Percentiles rank a stretch among this genome's conserved stretches.
Evolutionary conservation across 2,797 vertebrate genomes (phyloP).

Genomic region (Pseudochirops corinnae): DNA sequence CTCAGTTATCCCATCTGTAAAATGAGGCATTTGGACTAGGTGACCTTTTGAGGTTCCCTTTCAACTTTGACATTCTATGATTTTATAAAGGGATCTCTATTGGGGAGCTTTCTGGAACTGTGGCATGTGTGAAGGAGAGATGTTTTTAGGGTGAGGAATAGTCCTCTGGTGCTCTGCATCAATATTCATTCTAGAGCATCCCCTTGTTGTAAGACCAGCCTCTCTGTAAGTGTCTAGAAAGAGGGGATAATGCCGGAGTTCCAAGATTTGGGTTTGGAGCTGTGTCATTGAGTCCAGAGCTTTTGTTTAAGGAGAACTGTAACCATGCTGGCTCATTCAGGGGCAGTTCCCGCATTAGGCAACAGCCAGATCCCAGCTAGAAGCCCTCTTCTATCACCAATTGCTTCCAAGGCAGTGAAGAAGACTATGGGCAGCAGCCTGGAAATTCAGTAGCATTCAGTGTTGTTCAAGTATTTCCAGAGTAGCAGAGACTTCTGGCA

Average conservation of each 20-base stretch:
- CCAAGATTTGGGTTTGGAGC: background rate
- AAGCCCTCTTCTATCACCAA: background rate
- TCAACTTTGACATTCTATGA: background rate
- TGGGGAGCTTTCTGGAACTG: background rate
- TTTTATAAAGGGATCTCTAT: background rate
- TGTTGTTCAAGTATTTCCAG: background rate
- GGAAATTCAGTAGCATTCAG: background rate
- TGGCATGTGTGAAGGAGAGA: background rate
- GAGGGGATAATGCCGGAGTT: background rate
- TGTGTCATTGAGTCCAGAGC: background rate
- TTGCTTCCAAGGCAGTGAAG: background rate
- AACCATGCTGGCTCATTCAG: background rate
- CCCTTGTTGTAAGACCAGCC: background rate
- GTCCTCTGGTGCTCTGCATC: background rate
- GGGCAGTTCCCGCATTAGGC: background rate
- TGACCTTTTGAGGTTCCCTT: background rate
- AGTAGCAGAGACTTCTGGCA: background rate
- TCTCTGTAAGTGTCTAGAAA: background rate
- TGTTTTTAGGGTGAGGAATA: background rate
- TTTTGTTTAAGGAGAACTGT: background rate
- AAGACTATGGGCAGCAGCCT: background rate
- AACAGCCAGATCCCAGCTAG: background rate
- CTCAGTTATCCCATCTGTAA: background rate
- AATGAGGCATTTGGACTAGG: background rate
- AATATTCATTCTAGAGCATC: background rate